A percentile compares a stretch with the other conserved stretches of the same genome.
Conservation (phyloP, 2,888 invertebrate species). For the Dioctria linearis region DNA sequence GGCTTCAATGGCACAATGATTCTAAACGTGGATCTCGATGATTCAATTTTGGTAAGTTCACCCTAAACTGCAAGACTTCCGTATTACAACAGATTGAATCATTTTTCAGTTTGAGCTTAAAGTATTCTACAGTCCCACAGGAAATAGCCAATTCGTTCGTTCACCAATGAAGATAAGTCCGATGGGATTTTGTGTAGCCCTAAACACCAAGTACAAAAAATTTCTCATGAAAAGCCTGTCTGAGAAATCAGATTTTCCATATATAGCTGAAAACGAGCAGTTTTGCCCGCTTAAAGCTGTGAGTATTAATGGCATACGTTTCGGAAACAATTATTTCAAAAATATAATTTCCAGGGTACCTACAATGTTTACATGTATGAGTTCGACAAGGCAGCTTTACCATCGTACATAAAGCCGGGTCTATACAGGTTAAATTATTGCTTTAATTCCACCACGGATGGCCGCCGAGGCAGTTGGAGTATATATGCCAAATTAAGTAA, state of each 20-base stretch:
- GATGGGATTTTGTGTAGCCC: neutral
- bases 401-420: neutral
- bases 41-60: neutral
- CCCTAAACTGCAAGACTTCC: neutral
- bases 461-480: neutral
- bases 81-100: neutral
- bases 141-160: neutral
- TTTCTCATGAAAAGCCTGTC: neutral
- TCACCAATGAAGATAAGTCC: neutral
- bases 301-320: neutral
- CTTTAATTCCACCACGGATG: constrained; percentile 4
- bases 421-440: neutral
- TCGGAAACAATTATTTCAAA: neutral
- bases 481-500: neutral
- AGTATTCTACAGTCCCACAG: neutral
- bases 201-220: neutral
- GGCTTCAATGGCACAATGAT: neutral
- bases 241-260: constrained; percentile 37
- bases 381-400: constrained; percentile 17
- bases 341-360: constrained; percentile 29
- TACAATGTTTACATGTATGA: constrained; percentile 33
- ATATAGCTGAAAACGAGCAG: constrained; percentile 24
- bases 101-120: neutral
- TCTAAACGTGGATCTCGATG: neutral
- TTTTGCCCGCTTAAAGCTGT: constrained; percentile 51